A percentile compares a stretch with the other conserved stretches of the same genome.
phyloP scores from a whole-genome alignment of 2,113 vertebrate species.

The Elgaria multicarinata region DNA sequence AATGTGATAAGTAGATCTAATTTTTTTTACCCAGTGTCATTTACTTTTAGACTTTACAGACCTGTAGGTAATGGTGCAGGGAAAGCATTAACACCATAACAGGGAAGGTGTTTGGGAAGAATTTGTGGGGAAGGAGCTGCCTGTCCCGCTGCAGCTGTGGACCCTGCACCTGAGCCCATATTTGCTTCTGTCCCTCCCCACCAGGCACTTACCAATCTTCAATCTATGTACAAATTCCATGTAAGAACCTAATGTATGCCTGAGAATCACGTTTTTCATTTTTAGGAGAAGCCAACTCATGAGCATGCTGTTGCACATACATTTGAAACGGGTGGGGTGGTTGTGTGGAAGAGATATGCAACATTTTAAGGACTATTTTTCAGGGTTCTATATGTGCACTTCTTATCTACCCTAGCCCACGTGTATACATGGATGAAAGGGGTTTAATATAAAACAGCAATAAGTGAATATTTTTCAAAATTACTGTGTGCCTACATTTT shows the following conservation, averaged over 20 bases:
- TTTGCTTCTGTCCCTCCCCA: too few species aligned
- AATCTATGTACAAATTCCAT: neutral
- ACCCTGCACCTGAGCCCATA: too few species aligned
- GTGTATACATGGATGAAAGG: neutral
- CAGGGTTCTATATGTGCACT: neutral
- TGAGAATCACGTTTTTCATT: neutral
- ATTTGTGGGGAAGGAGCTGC: too few species aligned
- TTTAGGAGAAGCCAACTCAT: neutral
- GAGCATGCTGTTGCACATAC: neutral
- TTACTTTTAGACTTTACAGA: neutral
- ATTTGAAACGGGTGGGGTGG: neutral
- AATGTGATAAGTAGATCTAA: neutral
- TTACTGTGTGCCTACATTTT: neutral
- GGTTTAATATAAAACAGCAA: too few species aligned
- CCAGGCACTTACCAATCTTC: too few species aligned
- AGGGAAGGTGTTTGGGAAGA: too few species aligned
- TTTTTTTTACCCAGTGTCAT: neutral
- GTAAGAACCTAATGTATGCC: neutral
- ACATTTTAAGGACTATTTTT: neutral
- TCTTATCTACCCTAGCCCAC: neutral
- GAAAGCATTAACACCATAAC: neutral
- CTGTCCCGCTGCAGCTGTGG: too few species aligned
- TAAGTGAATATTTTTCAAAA: too few species aligned
- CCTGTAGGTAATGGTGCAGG: neutral
- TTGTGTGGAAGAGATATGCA: neutral